phyloP scores from a whole-genome alignment of 2,113 vertebrate genomes.

The Vicugna pacos region DNA sequence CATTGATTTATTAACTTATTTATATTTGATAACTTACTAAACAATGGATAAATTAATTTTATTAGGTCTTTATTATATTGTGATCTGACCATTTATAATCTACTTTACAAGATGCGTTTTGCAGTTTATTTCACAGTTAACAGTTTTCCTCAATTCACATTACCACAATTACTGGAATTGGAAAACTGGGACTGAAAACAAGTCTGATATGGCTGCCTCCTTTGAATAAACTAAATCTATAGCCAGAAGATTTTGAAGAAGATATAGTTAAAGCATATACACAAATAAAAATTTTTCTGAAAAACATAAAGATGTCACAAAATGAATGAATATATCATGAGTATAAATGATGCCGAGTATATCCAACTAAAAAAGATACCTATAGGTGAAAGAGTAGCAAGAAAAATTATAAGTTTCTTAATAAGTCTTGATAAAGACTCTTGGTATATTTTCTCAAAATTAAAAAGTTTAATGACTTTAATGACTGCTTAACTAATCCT shows the following conservation, averaged over 20 bases:
- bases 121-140: background rate
- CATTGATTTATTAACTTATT: background rate
- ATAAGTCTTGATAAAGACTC: background rate
- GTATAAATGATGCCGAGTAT: background rate
- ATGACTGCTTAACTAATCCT: background rate
- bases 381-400: background rate
- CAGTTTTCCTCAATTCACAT: slow-evolving; percentile 1
- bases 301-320: background rate
- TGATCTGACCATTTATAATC: background rate
- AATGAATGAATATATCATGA: background rate
- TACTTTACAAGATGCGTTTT: background rate
- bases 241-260: slow-evolving; percentile 25
- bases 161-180: slow-evolving; percentile 16
- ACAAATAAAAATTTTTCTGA: background rate
- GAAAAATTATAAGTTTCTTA: slow-evolving; percentile 9
- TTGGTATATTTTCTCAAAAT: slow-evolving; percentile 8
- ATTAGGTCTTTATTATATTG: background rate
- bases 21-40: slow-evolving; percentile 1
- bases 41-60: background rate
- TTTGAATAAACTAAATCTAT: slow-evolving; percentile 44
- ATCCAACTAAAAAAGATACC: slow-evolving; percentile 2
- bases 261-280: background rate
- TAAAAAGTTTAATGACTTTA: background rate
- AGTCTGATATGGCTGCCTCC: background rate
- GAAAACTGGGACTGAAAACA: slow-evolving; percentile 5